phyloP scores from a whole-genome alignment of 2,888 invertebrate genomes.

The Onthophagus sagittarius region DNA sequence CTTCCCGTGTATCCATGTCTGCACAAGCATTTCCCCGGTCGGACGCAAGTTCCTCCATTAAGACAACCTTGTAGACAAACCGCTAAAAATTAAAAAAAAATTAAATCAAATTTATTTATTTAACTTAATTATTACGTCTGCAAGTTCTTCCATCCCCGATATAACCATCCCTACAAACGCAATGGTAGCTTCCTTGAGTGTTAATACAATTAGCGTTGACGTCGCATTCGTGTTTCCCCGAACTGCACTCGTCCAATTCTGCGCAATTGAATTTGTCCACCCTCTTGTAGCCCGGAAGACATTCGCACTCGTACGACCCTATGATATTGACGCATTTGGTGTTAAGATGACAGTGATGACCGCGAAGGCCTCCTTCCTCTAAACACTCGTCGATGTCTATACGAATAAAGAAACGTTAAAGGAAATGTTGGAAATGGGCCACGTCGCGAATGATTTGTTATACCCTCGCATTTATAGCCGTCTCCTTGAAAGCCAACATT shows the following conservation, averaged over 20 bases:
- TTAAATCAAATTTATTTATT: background rate
- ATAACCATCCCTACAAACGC: slow-evolving; percentile 69
- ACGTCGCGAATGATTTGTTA: slow-evolving; percentile 14
- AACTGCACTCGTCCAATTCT: slow-evolving; percentile 76
- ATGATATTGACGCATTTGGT: slow-evolving; percentile 78
- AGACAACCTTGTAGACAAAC: slow-evolving; percentile 75
- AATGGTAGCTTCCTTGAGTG: slow-evolving; percentile 77
- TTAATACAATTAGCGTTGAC: slow-evolving; percentile 74
- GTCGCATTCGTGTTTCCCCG: slow-evolving; percentile 70
- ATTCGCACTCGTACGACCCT: slow-evolving; percentile 81
- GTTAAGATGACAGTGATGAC: slow-evolving; percentile 83
- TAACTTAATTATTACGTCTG: slow-evolving; percentile 60
- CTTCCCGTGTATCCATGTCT: slow-evolving; percentile 76
- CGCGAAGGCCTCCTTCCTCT: slow-evolving; percentile 69
- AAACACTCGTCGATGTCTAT: slow-evolving; percentile 84
- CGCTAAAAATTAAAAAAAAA: slow-evolving; percentile 53
- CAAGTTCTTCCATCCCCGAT: slow-evolving; percentile 75
- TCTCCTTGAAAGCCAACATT: slow-evolving; percentile 86
- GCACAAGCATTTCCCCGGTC: slow-evolving; percentile 75
- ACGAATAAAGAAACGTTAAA: background rate
- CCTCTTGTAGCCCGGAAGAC: slow-evolving; percentile 72
- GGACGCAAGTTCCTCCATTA: slow-evolving; percentile 78
- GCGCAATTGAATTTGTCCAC: slow-evolving; percentile 76
- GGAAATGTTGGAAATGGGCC: background rate
- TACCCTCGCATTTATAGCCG: slow-evolving; percentile 74